These are phyloP conservation scores for Odontamblyopus lacepedii DNA, from an alignment of 2,797 vertebrate genomes.

Conservation along the genomic window DNA sequence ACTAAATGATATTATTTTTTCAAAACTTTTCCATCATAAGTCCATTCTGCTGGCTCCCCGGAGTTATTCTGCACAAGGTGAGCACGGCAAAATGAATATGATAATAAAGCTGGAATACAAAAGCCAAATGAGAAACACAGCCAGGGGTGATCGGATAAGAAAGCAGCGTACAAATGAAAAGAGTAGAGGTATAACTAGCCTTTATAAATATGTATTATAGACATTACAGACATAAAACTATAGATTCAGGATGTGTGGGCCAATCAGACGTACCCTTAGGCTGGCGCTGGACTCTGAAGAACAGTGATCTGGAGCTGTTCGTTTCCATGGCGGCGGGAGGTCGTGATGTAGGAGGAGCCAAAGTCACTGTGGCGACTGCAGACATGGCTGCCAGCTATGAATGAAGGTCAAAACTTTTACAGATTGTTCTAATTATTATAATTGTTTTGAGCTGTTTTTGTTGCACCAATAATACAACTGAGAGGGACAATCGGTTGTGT, in stretches of 20 bases:
- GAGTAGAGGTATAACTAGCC: constrained; percentile 69
- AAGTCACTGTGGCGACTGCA: constrained; percentile 65
- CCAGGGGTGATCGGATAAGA: constrained; percentile 74
- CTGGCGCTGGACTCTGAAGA: constrained; percentile 73
- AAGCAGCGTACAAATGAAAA: constrained; percentile 69
- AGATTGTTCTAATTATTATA: neutral
- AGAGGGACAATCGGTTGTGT: no score
- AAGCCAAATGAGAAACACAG: constrained; percentile 70
- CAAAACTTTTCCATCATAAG: constrained; percentile 40
- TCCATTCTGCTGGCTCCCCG: constrained; percentile 42
- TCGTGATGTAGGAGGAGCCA: constrained; percentile 58
- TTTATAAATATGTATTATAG: constrained; percentile 78
- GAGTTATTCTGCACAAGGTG: constrained; percentile 53
- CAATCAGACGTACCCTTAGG: constrained; percentile 87
- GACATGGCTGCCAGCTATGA: constrained; percentile 72
- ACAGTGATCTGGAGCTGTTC: constrained; percentile 82
- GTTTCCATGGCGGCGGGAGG: constrained; percentile 73
- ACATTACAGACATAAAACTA: constrained; percentile 67
- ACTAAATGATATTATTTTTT: constrained; percentile 22
- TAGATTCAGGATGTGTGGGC: constrained; percentile 75
- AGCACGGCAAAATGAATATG: constrained; percentile 55
- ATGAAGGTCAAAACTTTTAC: constrained; percentile 70
- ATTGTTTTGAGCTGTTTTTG: no score
- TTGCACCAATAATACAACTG: no score
- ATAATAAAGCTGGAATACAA: constrained; percentile 61